Base-by-base conservation (phyloP, 2,797 vertebrate genomes). In the Menidia menidia region DNA sequence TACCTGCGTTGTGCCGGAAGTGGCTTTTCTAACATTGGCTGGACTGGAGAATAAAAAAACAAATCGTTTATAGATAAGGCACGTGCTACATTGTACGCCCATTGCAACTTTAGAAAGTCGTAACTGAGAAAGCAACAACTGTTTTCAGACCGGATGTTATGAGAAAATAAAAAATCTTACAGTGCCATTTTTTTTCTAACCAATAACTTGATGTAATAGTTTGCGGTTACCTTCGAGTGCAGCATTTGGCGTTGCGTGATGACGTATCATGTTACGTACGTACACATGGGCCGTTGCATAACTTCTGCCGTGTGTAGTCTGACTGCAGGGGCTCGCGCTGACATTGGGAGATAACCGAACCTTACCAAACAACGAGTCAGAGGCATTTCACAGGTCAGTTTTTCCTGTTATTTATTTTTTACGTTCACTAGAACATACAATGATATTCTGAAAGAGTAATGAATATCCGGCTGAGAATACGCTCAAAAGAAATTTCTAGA, bases 281-380 rank as follows among this genome's bases (percentile, higher is more conserved):
- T 51, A 39, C 13, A 62, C 60, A 47, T 62, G 47, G 3, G 2
- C 1, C 10, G 47, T 62, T 62, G 33, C 47, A 39, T 33, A 48
- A 48, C 25, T 31, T 25, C n/a, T 50, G 12, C 3, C 18, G 1
- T 16, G 33, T 2, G 31, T 61, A 18, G 11, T 4, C 47, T 18
- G 47, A 9, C 45, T 19, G 30, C 3, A 16, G 43, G 25, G 25
- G 25, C 25, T 25, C 65, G 43, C 65, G 47, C 10, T 68, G 65
- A 68, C 65, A 60, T 68, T 68, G 65, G 51, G 16, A 42, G 1
- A 6, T 14, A 30, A 3, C 15, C 15, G 32, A 12, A 61, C 32
- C 3, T 11, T 13, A 7, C 39, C 11, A 15, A 1, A 4, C 18
- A 10, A 9, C 8, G 30, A 15, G 6, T 3, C 16, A 1, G 9